Conservation (phyloP, 2,113 vertebrate species). For the Dromas ardeola region DNA sequence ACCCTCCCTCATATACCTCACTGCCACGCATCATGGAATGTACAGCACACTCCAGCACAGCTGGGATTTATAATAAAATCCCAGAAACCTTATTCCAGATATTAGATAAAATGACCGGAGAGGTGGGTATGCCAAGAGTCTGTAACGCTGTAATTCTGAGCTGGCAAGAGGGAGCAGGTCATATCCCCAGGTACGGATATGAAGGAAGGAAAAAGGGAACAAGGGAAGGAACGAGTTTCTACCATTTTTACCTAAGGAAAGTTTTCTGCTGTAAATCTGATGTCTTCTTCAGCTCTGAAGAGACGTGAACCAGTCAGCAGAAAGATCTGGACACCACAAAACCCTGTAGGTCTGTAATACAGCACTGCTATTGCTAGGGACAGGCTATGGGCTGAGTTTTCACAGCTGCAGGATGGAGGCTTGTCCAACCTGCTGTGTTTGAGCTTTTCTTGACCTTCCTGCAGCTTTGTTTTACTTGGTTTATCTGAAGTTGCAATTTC, state of each 20-base stretch:
- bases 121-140: background rate
- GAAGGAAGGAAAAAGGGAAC: background rate
- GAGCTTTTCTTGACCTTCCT: background rate
- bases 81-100: background rate
- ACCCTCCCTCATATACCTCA: background rate
- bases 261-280: background rate
- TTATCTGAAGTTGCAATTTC: background rate
- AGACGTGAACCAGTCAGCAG: background rate
- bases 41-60: background rate
- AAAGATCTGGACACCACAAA: background rate
- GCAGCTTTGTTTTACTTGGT: background rate
- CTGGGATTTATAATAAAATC: background rate
- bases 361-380: background rate
- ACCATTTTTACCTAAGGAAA: background rate
- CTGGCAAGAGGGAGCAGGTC: background rate
- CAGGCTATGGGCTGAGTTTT: background rate
- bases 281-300: background rate
- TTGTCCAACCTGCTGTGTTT: background rate
- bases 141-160: background rate
- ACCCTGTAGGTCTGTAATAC: background rate
- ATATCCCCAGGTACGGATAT: background rate
- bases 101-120: background rate
- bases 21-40: fast-evolving
- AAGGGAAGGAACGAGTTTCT: background rate
- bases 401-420: background rate